Evolutionary conservation across 1,140 invertebrate species (phyloP), one percentile per base, ranked within the genome.

Genomic region (Centruroides vittatus): DNA sequence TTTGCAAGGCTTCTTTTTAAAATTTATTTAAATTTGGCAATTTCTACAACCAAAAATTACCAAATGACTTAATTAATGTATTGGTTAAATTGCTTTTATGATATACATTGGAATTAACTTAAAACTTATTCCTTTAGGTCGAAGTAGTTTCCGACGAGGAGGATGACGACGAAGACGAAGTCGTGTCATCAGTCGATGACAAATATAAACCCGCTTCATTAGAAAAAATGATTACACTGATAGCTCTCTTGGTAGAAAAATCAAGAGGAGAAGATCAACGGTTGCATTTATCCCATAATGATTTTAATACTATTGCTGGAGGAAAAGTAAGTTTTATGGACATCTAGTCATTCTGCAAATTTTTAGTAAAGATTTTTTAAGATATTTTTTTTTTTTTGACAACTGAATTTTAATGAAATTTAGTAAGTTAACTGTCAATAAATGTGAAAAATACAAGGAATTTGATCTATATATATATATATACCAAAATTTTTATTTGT

Each of bases 151-250:
- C 75, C 5, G 77, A 78, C 67, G 75, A 87, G 65, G 86, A 89
- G 66, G 90, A 94, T 65, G 88, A 89, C 62, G 86, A 88, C 61
- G 85, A 84, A 65, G 83, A 85, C 60, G 81, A 84, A 23, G 78
- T 82, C 3, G 69, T 77, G 4, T 70, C 78, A 54, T 70, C 82
- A 0, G 61, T 65, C 8, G 79, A 82, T 23, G 85, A 86, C 63
- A 91, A 91, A 71, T 82, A 89, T 59, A 82, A 89, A 66, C 89
- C 90, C 0, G 86, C 87, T 3, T 91, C 91, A 0, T 74, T 95
- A n/a, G 92, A 94, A 72, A 95, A 95, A 76, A 95, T 95, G 92
- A 91, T 96, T 55, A 86, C 88, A 7, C 73, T 95, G 5, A 85
- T 93, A 41, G 88, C 89, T 5, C 81, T 85, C 3, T 77, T 95